Evolutionary conservation across 2,888 invertebrate species (phyloP), one percentile per base, ranked within the genome.

Genomic region (Xanthorhoe spadicearia): DNA sequence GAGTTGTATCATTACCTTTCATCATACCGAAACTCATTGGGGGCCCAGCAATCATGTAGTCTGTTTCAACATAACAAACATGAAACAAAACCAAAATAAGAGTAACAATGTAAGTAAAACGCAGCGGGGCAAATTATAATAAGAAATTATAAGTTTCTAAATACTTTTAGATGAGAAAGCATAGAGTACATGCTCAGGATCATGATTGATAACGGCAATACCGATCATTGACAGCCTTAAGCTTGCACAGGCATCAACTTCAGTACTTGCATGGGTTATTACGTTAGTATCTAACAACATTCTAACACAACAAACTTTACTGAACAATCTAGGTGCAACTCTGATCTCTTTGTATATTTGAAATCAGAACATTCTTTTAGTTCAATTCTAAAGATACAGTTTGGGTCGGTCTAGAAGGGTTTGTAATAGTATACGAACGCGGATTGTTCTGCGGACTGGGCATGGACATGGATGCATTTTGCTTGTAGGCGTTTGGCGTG

Each of bases 11-110:
- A 93, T 96, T 96, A 96, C 96, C 96, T 96, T 96, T 96, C 94
- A 96, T 95, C 94, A 96, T 96, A 96, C 96, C 96, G 96, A 96
- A 96, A 94, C 96, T 96, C 95, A 96, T 95, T 93, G 96, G 96
- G 93, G 95, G 95, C 92, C 96, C 96, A 94, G 96, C 95, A 94
- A 95, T 95, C 96, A 96, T 95, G 93, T 92, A 93, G 92, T 93
- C 93, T 93, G 93, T 93, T 92, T 90, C 88, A 85, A 93, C 88
- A 93, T 89, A 95, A 96, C 95, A 95, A 95, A 95, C 95, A 95
- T 95, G 95, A 94, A 95, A 95, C 94, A 94, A 95, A 95, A 95
- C 94, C 94, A 93, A 92, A 86, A 88, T 86, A 95, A 95, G 94
- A 95, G 94, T 81, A 94, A 94, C 91, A 94, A 94, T 94, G 94